Base-by-base conservation (phyloP, 2,888 invertebrate genomes). In the Pandemis cinnamomeana region DNA sequence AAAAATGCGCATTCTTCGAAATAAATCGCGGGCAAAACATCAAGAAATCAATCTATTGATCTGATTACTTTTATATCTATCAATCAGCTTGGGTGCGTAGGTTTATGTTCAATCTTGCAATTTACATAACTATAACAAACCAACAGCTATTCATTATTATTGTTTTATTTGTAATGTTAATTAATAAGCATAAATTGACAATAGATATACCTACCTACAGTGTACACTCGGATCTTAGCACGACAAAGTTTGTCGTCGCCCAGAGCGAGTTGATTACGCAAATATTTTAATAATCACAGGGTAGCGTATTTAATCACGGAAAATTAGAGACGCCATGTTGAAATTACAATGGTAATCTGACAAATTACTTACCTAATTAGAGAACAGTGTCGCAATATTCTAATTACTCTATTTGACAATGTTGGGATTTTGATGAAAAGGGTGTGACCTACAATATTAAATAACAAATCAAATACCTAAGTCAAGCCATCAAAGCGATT, bases 301-400 rank as follows among this genome's bases (percentile, higher is more conserved):
- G 27, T 62, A 60, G 20, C 62, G 69, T 74, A 44, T 66, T 66
- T 74, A 70, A 74, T 74, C 66, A 70, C 27, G 53, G 15, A 27
- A 53, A 73, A 74, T 74, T 74, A 70, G 60, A 70, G 69, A 61
- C 70, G 53, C 70, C 46, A 36, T 55, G 62, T 74, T 70, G 66
- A 66, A 70, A 74, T 70, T 67, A 74, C 58, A 60, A 64, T 48
- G 48, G 51, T 70, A 73, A 66, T 66, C 66, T 42, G 51, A 13
- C 41, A 42, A 41, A 51, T 46, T 44, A 70, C 66, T 67, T 70
- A 70, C 66, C 61, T 70, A 70, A 70, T 64, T 48, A 73, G 48
- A 64, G 64, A 48, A 60, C 58, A 53, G 53, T 64, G 46, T 48
- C 13, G 55, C 55, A 8, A 64, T 60, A 48, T 71, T 66, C 71